Evolutionary conservation across 2,888 invertebrate species (phyloP), one percentile per base, ranked within the genome.

Genomic region (Nysson spinosus): DNA sequence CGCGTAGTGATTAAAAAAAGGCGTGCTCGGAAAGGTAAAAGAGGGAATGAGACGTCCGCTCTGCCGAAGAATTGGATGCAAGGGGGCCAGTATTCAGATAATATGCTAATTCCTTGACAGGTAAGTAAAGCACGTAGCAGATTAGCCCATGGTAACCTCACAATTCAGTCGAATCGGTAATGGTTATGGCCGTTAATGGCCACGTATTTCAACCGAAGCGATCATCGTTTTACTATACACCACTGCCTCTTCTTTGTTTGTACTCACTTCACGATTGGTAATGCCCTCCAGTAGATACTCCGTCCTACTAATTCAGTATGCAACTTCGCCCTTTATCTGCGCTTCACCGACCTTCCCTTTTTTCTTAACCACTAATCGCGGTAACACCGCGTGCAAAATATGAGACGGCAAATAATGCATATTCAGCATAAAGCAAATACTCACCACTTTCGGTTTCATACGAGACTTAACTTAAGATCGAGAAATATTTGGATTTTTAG

Each of bases 171-270:
- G 83, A 79, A 83, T 84, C 82, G 81, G 80, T 84, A 84, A 84
- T 84, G 83, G 82, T 84, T 84, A 84, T 84, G 78, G 82, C 83
- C 79, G 80, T 79, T 84, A 84, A 84, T 84, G 83, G 83, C 83
- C 79, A 82, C 80, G 83, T 84, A 81, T 81, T 80, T 80, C 80
- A 75, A 74, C 70, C 60, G 65, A 64, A 60, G 61, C 64, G 68
- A 64, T 61, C 69, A 74, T 65, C 72, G 69, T 69, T 69, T 69
- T 64, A 52, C 60, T 55, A 56, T 57, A 66, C 60, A 52, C 50
- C 40, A 39, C 17, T 44, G 51, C 56, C 42, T 28, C 57, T 56
- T 55, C 57, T 62, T 58, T 57, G 58, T 65, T 47, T 65, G 40
- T 50, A 61, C 58, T 72, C 60, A 30, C 30, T 60, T 60, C 44